Base-by-base conservation (phyloP, 2,888 invertebrate species). In the Keiferia lycopersicella region DNA sequence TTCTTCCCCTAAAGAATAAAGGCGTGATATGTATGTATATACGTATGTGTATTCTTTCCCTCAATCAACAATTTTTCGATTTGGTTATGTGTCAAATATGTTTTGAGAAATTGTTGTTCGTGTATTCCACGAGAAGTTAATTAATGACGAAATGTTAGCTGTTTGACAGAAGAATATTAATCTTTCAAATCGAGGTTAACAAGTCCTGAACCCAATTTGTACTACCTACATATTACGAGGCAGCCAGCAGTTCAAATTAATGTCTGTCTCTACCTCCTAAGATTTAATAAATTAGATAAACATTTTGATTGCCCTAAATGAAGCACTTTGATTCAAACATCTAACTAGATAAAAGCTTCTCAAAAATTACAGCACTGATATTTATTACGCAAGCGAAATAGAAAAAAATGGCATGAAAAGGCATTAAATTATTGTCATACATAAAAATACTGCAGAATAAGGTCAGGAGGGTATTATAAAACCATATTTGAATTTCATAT, bases 401-500 rank as follows among this genome's bases (percentile, higher is more conserved):
- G 30, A 56, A 56, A 34, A 56, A 14, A n/a, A 4, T 56, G 30
- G 22, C 14, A 22, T 56, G 26, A 11, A 26, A n/a, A 53, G 22
- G 22, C 2, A 56, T 16, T 14, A 14, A 30, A 34, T 26, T n/a
- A 56, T 22, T 26, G 56, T 30, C 12, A 56, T 3, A 53, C 41
- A 39, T 16, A 59, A 34, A 12, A 59, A n/a, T 18, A n/a, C 10
- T 30, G 30, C 56, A 57, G 18, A 57, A 38, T n/a, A 57, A 51
- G 18, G 34, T 18, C 51, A 66, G 67, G 59, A 63, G 62, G 61
- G 66, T 70, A 69, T 69, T 70, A 70, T 66, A 66, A 67, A 69
- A 68, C 67, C 69, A 34, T 62, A 74, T 74, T 73, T 74, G 72
- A 76, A 73, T 72, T 73, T 72, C 71, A 74, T 72, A 73, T 45